phyloP scores from a whole-genome alignment of 2,888 invertebrate genomes.

The Drosophila robusta region DNA sequence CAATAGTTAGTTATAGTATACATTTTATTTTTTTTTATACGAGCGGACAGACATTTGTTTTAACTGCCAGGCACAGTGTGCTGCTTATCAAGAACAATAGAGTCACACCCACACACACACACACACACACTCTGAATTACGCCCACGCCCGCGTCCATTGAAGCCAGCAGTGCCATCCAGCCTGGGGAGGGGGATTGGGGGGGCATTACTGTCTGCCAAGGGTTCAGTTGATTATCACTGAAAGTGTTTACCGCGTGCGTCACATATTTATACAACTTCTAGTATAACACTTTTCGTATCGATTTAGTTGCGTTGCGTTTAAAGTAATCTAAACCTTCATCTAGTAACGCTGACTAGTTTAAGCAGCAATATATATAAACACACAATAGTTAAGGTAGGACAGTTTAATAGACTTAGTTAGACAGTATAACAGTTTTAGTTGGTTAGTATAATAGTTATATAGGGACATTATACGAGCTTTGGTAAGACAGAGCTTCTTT shows the following conservation, averaged over 20 bases:
- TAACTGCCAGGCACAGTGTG: conserved; percentile 17
- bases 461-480: too few species aligned
- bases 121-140: conserved; percentile 10
- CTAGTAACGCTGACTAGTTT: too few species aligned
- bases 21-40: conserved; percentile 2
- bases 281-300: conserved; percentile 26
- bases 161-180: conserved; percentile 2
- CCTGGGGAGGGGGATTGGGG: conserved; percentile 2
- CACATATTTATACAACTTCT: conserved; percentile 10
- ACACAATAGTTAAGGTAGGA: neutral
- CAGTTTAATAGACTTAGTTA: neutral
- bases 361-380: neutral
- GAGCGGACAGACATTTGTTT: conserved; percentile 35
- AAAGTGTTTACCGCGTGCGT: conserved; percentile 40
- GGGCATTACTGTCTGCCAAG: conserved; percentile 3
- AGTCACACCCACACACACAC: conserved; percentile 7
- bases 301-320: conserved; percentile 7
- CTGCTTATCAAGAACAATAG: conserved; percentile 43
- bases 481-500: too few species aligned
- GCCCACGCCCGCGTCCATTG: conserved; percentile 14
- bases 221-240: conserved; percentile 41
- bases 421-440: conserved; percentile 1
- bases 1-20: conserved; percentile 10
- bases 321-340: neutral
- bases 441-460: too few species aligned